A percentile compares a stretch with the other conserved stretches of the same genome.
These are phyloP conservation scores for Luperina testacea DNA, from an alignment of 2,888 invertebrate species.

Conservation along the genomic window DNA sequence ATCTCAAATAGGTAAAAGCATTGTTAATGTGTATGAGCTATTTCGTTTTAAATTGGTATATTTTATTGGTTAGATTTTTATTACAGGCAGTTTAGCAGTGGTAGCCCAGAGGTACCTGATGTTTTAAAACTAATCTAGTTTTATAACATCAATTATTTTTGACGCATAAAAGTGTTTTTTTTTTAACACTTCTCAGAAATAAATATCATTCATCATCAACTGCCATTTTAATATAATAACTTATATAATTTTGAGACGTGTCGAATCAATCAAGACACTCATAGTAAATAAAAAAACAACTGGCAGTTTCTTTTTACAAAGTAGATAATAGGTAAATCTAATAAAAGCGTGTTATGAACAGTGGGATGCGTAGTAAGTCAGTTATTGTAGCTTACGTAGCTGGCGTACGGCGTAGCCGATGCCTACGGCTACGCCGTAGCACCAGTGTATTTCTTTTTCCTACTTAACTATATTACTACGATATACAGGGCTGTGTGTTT, in stretches of 20 bases:
- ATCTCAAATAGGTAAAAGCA: too few relatives aligned
- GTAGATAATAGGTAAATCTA: not conserved
- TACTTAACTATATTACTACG: not conserved
- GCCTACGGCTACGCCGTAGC: conserved; percentile 31
- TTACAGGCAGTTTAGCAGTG: too few relatives aligned
- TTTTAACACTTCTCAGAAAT: not conserved
- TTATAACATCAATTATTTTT: not conserved
- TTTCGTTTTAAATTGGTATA: too few relatives aligned
- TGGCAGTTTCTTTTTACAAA: not conserved
- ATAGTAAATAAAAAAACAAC: not conserved
- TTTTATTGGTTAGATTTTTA: too few relatives aligned
- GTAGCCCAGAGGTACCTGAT: too few relatives aligned
- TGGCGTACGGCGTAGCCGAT: not conserved
- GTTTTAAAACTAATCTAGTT: too few relatives aligned
- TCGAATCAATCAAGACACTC: not conserved
- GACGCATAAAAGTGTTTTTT: too few relatives aligned
- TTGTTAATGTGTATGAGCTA: too few relatives aligned
- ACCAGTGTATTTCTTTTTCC: not conserved
- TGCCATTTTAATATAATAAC: not conserved
- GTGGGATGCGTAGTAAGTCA: not conserved
- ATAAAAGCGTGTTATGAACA: not conserved
- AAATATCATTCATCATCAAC: not conserved
- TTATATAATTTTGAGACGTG: not conserved
- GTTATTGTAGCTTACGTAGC: conserved; percentile 9
- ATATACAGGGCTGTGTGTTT: not conserved